Percentiles rank a stretch among this genome's conserved stretches.
These are phyloP conservation scores for Enteromius thamalakanensis DNA, from an alignment of 2,797 vertebrate genomes.

Conservation along the genomic window DNA sequence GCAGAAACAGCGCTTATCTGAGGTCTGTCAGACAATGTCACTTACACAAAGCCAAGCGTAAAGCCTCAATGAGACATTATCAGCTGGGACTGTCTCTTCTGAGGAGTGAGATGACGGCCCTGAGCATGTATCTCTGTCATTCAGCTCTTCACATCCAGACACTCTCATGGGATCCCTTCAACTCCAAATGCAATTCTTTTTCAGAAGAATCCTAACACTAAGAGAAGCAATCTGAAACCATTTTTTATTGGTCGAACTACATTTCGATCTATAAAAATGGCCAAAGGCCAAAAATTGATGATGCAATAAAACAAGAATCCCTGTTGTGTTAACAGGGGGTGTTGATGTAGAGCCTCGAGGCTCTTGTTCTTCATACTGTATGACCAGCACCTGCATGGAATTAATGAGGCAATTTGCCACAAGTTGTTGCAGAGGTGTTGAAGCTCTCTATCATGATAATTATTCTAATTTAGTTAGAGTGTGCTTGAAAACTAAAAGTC, in stretches of 20 bases:
- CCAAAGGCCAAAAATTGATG: conserved; percentile 38
- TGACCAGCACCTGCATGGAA: not conserved
- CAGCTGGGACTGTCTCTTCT: conserved; percentile 33
- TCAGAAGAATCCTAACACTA: not conserved
- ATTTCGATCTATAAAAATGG: not conserved
- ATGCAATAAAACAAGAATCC: conserved; percentile 47
- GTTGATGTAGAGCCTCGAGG: not conserved
- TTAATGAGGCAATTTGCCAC: not conserved
- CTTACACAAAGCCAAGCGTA: conserved; percentile 2
- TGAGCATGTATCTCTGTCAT: conserved; percentile 38
- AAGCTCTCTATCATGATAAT: not conserved
- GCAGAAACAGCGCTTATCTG: conserved; percentile 1
- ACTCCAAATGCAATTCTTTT: not conserved
- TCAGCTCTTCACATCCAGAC: conserved; percentile 11
- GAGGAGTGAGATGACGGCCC: conserved; percentile 4
- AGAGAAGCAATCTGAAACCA: not conserved
- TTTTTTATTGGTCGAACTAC: not conserved
- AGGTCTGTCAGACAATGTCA: conserved; percentile 36
- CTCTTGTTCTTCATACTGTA: not conserved
- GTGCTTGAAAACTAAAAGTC: not conserved
- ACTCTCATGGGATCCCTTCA: conserved; percentile 16
- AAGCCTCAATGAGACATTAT: conserved; percentile 33
- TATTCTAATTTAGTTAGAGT: not conserved
- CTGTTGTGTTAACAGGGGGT: not conserved
- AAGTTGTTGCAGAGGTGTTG: not conserved